phyloP scores from a whole-genome alignment of 2,888 invertebrate species.

The Drosophila parthenogenetica region DNA sequence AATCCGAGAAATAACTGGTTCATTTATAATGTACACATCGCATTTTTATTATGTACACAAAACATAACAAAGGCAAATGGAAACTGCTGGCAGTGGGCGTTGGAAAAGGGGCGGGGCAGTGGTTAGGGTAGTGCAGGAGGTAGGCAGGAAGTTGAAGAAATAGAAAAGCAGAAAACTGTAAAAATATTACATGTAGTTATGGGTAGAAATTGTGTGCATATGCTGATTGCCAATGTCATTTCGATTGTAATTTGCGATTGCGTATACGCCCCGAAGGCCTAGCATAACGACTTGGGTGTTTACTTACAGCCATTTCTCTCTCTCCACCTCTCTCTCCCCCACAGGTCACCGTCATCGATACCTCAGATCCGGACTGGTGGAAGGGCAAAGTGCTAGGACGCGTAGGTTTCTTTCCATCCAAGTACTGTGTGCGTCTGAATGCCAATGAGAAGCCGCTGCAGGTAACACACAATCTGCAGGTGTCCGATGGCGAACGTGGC shows the following conservation, averaged over 20 bases:
- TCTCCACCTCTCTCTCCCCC: neutral
- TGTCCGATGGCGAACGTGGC: constrained; percentile 91
- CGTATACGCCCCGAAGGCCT: constrained; percentile 54
- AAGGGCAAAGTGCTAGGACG: constrained; percentile 97
- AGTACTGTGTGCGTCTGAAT: constrained; percentile 95
- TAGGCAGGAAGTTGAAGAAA: neutral
- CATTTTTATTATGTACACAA: constrained; percentile 51
- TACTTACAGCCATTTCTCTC: neutral
- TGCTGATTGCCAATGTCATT: constrained; percentile 51
- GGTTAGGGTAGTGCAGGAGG: neutral
- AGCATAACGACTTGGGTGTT: constrained; percentile 26
- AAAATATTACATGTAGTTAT: constrained; percentile 23
- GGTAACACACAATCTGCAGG: constrained; percentile 94
- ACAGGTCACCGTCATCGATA: constrained; percentile 95
- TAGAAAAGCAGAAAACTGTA: constrained; percentile 19
- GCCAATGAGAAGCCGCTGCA: constrained; percentile 96
- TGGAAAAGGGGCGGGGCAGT: neutral
- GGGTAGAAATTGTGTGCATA: constrained; percentile 34
- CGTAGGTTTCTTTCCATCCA: constrained; percentile 97
- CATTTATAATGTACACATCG: constrained; percentile 62
- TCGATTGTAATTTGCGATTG: constrained; percentile 21
- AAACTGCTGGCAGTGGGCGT: neutral
- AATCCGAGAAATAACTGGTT: constrained; percentile 39
- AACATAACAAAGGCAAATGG: constrained; percentile 26
- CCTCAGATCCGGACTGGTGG: constrained; percentile 98